Conservation (phyloP, 2,797 vertebrate genomes). For the Liasis olivaceus region DNA sequence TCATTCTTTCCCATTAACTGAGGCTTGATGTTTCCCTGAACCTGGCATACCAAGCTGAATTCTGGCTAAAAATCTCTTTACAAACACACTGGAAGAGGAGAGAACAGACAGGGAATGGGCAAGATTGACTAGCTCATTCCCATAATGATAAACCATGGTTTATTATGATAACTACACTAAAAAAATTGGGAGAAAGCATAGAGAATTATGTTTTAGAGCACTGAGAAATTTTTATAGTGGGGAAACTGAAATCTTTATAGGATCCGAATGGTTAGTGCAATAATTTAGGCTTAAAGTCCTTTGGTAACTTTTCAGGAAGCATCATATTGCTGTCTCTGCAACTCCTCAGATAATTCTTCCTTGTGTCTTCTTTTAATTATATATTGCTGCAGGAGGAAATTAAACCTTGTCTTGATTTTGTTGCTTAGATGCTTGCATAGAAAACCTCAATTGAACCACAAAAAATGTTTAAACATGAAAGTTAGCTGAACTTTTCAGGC, state of each 20-base stretch:
- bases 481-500: background rate
- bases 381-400: constrained; percentile 33
- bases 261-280: background rate
- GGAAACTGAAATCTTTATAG: background rate
- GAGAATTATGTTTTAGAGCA: background rate
- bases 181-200: constrained; percentile 3
- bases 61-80: too few relatives aligned
- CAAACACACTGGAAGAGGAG: too few relatives aligned
- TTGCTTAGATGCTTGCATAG: background rate
- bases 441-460: constrained; percentile 14
- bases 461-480: background rate
- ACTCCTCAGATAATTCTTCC: constrained; percentile 23
- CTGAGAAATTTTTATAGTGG: background rate
- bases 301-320: constrained; percentile 6
- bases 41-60: too few relatives aligned
- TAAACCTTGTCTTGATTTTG: constrained; percentile 11
- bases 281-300: background rate
- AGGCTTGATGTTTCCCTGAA: too few relatives aligned
- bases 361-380: constrained; percentile 22
- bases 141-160: background rate
- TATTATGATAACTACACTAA: background rate
- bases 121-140: too few relatives aligned
- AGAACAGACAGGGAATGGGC: too few relatives aligned
- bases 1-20: background rate
- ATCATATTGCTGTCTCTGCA: constrained; percentile 20